Percentiles rank a stretch among this genome's conserved stretches.
phyloP scores from a whole-genome alignment of 2,888 invertebrate species.

The Drepana falcataria region DNA sequence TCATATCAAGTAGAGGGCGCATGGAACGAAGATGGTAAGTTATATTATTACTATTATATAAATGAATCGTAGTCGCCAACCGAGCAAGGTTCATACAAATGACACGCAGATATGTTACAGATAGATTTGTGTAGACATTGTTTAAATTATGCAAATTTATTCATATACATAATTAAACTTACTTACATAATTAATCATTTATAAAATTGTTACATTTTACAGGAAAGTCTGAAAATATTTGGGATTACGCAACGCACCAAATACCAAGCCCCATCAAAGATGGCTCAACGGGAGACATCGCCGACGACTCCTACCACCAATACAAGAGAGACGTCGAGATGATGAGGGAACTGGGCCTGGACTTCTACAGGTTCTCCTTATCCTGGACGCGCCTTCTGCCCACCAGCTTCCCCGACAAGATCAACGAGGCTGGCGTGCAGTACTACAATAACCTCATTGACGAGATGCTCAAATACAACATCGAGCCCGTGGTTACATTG shows the following conservation, averaged over 20 bases:
- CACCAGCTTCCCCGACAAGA: slow-evolving; percentile 67
- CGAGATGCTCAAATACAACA: slow-evolving; percentile 74
- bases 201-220: slow-evolving; percentile 13
- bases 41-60: neutral
- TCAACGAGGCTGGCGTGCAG: slow-evolving; percentile 68
- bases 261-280: slow-evolving; percentile 66
- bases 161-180: too few species aligned
- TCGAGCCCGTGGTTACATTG: slow-evolving; percentile 78
- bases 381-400: slow-evolving; percentile 82
- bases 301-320: slow-evolving; percentile 79
- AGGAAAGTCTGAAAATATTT: slow-evolving; percentile 79
- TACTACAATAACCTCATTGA: slow-evolving; percentile 67
- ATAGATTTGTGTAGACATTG: too few species aligned
- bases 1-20: slow-evolving; percentile 75
- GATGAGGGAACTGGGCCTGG: slow-evolving; percentile 58
- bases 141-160: too few species aligned
- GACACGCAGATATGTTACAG: too few species aligned
- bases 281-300: slow-evolving; percentile 76
- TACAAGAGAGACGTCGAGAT: slow-evolving; percentile 75
- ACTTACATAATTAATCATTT: neutral
- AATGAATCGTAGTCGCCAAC: too few species aligned
- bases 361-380: slow-evolving; percentile 77
- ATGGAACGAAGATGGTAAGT: slow-evolving; percentile 67
- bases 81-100: too few species aligned
- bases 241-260: slow-evolving; percentile 79